Evolutionary conservation across 2,797 vertebrate species (phyloP).

Genomic region (Emys orbicularis): DNA sequence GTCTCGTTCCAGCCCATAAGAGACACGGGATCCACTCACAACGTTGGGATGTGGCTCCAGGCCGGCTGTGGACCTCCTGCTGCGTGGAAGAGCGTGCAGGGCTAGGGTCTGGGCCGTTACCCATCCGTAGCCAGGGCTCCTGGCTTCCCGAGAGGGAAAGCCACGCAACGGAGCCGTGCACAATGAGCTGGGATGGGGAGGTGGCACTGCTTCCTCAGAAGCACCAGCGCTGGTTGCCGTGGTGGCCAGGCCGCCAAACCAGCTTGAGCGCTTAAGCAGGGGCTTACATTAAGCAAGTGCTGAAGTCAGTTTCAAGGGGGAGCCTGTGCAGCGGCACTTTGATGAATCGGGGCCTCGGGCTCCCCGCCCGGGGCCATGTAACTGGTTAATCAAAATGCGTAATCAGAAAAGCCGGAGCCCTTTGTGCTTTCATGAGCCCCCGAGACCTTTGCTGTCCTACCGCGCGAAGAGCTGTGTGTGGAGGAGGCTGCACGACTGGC

Average conservation of each 20-base stretch:
- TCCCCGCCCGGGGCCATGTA: background rate
- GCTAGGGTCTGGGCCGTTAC: background rate
- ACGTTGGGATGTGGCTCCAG: background rate
- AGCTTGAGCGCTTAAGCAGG: background rate
- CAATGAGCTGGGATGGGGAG: no score
- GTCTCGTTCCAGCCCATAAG: background rate
- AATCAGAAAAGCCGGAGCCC: background rate
- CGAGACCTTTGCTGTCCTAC: background rate
- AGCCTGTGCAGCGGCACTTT: background rate
- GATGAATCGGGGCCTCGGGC: background rate
- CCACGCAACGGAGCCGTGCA: accelerated
- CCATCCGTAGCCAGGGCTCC: background rate
- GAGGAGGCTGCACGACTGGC: background rate
- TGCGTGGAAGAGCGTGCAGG: background rate
- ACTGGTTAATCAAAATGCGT: background rate
- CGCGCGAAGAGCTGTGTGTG: background rate
- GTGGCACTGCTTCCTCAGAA: background rate
- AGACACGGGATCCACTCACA: background rate
- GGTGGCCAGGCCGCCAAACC: background rate
- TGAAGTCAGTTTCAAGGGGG: background rate
- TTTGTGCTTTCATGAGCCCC: background rate
- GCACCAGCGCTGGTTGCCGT: background rate
- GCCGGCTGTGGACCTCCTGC: background rate
- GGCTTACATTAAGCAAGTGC: background rate
- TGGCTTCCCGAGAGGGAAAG: background rate